Evolutionary conservation across 1,140 invertebrate genomes (phyloP), one percentile per base, ranked within the genome.

Genomic region (Anthonomus grandis): DNA sequence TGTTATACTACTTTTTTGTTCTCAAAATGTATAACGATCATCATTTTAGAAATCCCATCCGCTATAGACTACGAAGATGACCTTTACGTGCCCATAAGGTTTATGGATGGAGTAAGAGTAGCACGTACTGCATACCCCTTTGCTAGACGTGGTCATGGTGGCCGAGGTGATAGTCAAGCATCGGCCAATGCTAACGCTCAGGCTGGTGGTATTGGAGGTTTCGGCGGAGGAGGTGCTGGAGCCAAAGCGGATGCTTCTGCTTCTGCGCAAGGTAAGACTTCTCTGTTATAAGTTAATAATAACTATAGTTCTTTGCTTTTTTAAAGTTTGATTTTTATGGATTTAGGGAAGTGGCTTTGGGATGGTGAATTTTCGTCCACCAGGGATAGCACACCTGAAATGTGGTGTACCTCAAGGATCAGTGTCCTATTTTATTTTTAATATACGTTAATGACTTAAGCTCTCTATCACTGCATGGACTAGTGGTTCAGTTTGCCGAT

Each of bases 11-110:
- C 47, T 8, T 49, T 8, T 3, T 23, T 12, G 22, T 9, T 13
- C 3, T 9, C 17, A 31, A n/a, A 36, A n/a, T 34, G n/a, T 49
- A 45, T 21, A 10, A 10, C 9, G 2, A 21, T 22, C 1, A 2
- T 37, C 10, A 17, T 46, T 46, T 31, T 48, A 58, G 56, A 44
- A 21, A 50, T 57, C 23, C 54, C 54, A 6, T n/a, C n/a, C n/a
- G 46, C 36, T 10, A 25, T 57, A 19, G 54, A 57, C 39, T 57
- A 49, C 39, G 18, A 57, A 21, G 54, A 46, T 9, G 45, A 48
- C 15, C 48, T 56, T 13, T 56, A 47, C 17, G 53, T 56, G 4
- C 53, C 53, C 10, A 21, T 56, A 5, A 18, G 41, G 18, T 12
- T 34, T 21, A 23, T 47, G 3, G 5, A 23, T n/a, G 22, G 18